Base-by-base conservation (phyloP, 2,113 vertebrate genomes). In the Platanista minor region DNA sequence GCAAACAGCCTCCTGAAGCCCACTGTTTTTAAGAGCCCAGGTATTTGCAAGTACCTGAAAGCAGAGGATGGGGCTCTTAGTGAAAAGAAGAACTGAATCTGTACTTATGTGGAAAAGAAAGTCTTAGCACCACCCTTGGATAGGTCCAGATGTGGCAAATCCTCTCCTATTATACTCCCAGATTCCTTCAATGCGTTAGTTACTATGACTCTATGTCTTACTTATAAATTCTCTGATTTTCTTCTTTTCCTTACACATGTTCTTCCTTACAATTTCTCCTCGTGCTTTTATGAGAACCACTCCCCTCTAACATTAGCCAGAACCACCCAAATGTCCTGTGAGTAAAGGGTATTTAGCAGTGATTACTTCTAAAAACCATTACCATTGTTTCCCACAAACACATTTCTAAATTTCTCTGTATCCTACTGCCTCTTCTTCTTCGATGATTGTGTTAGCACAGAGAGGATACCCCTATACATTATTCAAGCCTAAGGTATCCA, bases 251-350 rank as follows among this genome's bases (percentile, higher is more conserved):
- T 36, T 61, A n/a, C 18, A 23, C 14, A 33, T 62, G 15, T 69
- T 93, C 95, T 97, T 39, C 31, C 5, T 93, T 82, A 84, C 1
- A 59, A 18, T 77, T 4, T 72, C 13, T 86, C 39, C 14, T 57
- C 21, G 43, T 71, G 9, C 2, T 82, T 89, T 95, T 77, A 67
- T 33, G 29, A 94, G 57, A 72, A 11, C 39, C 25, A 39, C 7
- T 4, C 41, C 18, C 85, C 25, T 78, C 49, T 88, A 54, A 94
- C 17, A 61, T 96, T 88, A 96, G 25, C 49, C 91, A 97, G 62
- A 96, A 39, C 25, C n/a, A 67, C 39, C 20, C 17, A 41, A 33
- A 41, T 72, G 17, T 71, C 21, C 39, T 82, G 49, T 67, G 31
- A 29, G 8, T 62, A 25, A 72, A 81, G 43, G 21, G 8, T 36